Percentiles rank a stretch among this genome's conserved stretches.
Conservation (phyloP, 2,797 vertebrate genomes). For the Coilia nasus region DNA sequence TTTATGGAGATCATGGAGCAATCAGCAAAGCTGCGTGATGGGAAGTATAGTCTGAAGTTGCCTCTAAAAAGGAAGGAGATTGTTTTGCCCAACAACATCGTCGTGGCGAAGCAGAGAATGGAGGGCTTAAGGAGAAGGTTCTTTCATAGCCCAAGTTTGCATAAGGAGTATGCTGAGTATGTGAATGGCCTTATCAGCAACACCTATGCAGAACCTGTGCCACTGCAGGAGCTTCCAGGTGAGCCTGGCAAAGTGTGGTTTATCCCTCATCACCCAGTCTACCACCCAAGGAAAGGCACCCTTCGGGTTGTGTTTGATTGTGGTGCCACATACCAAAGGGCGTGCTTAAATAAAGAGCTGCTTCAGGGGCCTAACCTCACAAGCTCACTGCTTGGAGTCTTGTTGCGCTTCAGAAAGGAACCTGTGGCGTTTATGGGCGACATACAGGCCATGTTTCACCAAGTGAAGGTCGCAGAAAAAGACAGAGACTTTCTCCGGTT, state of each 20-base stretch:
- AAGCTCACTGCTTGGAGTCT: not conserved
- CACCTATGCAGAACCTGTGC: too few relatives aligned
- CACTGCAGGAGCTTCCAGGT: too few relatives aligned
- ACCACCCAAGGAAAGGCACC: too few relatives aligned
- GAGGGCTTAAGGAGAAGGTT: constrained; percentile 24
- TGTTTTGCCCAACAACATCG: too few relatives aligned
- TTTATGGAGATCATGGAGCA: not conserved
- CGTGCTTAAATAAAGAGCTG: not conserved
- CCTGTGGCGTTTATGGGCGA: constrained; percentile 36
- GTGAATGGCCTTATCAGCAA: constrained; percentile 26
- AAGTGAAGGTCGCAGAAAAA: not conserved
- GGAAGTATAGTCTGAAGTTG: too few relatives aligned
- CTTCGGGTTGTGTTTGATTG: too few relatives aligned
- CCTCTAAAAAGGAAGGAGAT: too few relatives aligned
- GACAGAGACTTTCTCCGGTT: constrained; percentile 22
- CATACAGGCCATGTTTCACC: constrained; percentile 38
- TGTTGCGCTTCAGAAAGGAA: constrained; percentile 30
- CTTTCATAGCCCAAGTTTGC: constrained; percentile 13
- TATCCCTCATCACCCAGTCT: too few relatives aligned
- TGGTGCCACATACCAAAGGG: not conserved
- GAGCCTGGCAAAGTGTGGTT: too few relatives aligned
- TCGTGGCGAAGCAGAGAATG: not conserved
- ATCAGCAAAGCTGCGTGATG: not conserved
- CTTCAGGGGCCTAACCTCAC: not conserved
- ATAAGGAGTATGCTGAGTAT: constrained; percentile 14